phyloP scores from a whole-genome alignment of 2,797 vertebrate genomes.

The Meriones psammophilus region DNA sequence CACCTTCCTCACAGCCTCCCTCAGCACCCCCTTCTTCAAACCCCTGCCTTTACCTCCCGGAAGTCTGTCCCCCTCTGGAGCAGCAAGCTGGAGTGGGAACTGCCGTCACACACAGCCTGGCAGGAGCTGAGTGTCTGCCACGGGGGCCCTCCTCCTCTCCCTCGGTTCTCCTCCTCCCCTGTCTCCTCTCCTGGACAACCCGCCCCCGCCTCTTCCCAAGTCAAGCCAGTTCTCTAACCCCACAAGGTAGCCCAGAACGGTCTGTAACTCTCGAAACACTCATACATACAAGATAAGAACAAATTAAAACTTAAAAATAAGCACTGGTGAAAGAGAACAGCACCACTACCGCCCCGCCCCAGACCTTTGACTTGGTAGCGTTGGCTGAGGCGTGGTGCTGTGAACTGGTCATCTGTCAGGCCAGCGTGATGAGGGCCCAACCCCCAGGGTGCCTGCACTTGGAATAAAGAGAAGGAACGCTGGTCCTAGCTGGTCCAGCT shows the following conservation, averaged over 20 bases:
- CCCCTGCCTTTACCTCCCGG: neutral
- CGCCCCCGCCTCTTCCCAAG: neutral
- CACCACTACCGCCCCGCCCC: accelerated
- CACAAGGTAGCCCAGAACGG: neutral
- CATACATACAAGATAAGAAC: neutral
- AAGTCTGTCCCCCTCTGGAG: neutral
- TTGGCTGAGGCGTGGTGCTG: neutral
- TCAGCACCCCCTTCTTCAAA: neutral
- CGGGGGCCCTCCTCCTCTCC: too few relatives aligned
- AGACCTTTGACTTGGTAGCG: neutral
- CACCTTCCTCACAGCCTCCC: neutral
- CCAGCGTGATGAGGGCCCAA: neutral
- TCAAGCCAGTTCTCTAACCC: neutral
- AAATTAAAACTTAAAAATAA: neutral
- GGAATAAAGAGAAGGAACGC: neutral
- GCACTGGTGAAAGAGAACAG: neutral
- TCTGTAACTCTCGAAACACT: neutral
- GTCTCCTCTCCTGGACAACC: too few relatives aligned
- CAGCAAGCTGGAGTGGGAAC: too few relatives aligned
- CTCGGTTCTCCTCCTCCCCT: neutral
- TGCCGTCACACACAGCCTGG: neutral
- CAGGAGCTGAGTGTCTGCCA: neutral
- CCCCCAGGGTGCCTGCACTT: neutral
- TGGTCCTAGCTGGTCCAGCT: neutral
- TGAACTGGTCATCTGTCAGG: neutral